Conservation (phyloP, 2,113 vertebrate species). For the Capricornis sumatraensis region DNA sequence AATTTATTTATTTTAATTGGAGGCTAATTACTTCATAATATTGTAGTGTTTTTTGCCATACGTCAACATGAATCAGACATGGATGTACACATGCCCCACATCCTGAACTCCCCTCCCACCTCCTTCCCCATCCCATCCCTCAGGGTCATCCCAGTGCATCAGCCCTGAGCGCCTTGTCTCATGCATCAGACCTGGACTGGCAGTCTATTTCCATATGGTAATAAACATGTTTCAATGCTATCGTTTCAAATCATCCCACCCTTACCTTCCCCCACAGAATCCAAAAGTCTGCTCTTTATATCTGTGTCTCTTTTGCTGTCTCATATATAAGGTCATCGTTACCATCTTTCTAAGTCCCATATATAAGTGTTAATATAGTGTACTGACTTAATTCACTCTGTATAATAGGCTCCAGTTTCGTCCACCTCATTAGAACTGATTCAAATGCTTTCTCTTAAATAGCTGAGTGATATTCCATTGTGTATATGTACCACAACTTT, state of each 20-base stretch:
- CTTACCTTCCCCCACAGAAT: background rate
- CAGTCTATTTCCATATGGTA: background rate
- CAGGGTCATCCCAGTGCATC: background rate
- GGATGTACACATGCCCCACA: background rate
- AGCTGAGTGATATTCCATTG: background rate
- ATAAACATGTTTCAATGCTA: background rate
- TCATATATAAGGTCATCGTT: rapidly evolving
- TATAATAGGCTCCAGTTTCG: background rate
- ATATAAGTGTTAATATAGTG: background rate
- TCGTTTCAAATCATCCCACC: background rate
- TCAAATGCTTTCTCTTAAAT: background rate
- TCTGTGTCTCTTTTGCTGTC: background rate
- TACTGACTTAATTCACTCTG: background rate
- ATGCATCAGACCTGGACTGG: background rate
- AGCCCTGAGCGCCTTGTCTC: background rate
- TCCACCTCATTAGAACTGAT: background rate
- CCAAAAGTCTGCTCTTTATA: background rate
- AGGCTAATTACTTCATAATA: background rate
- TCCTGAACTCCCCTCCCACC: background rate
- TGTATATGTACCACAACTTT: background rate
- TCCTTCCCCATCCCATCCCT: background rate
- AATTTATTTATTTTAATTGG: background rate
- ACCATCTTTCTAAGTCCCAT: background rate
- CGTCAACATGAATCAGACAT: background rate
- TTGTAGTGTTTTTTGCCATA: background rate